Base-by-base conservation (phyloP, 2,888 invertebrate genomes). In the Ichneumon xanthorius region DNA sequence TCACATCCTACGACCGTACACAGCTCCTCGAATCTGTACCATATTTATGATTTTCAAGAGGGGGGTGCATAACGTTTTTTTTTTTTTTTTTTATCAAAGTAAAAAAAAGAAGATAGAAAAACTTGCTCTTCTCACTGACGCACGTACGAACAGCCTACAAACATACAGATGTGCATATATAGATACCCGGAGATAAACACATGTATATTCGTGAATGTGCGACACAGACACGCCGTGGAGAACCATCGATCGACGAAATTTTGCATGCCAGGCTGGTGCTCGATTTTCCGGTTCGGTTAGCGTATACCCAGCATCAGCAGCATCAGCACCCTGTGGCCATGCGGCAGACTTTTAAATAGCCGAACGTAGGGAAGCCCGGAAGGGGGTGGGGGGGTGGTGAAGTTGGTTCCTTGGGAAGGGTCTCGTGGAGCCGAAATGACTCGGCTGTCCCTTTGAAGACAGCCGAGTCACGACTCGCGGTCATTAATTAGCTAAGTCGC, bases 1-100 rank as follows among this genome's bases (percentile, higher is more conserved):
- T 82, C 82, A 82, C 75, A 79, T 67, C 67, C 65, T 77, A 82
- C 71, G 76, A 82, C 65, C 79, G 37, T 77, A 22, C 40, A 78
- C 73, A 78, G 65, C 77, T 70, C 16, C 61, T 61, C 61, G n/a
- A 53, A n/a, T 78, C 40, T 53, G 53, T 45, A 48, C 26, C 67
- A 22, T 84, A 73, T 85, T 75, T 78, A 81, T 78, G 73, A 78
- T 63, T 73, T 68, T 26, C 30, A 53, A 65, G 68, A 22, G 58
- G 50, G 26, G 19, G 16, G 70, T 16, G 19, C 14, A 33, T 40
- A 40, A 40, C 2, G 11, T 40, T 2, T 40, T 2, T 6, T 0
- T 33, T 0, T 40, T 2, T 40, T 3, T 48, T 48, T 48, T 48
- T 14, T 16, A 50, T 48, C 19, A 40, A 67, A 40, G 71, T 22